Evolutionary conservation across 2,113 vertebrate species (phyloP), one percentile per base, ranked within the genome.

Genomic region (Strix uralensis): DNA sequence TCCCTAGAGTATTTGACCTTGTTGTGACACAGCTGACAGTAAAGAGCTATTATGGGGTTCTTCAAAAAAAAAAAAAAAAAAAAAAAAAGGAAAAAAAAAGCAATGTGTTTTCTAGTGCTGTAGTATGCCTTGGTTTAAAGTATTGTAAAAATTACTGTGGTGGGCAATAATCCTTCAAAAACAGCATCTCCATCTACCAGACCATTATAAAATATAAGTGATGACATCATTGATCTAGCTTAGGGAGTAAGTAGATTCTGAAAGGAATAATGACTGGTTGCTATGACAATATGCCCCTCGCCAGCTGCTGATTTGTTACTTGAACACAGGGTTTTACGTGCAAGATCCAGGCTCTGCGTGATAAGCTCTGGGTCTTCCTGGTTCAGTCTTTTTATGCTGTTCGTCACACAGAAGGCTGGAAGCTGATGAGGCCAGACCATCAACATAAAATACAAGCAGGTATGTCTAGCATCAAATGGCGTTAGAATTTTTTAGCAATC

Each of bases 251-350:
- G 98, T 98, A 98, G 98, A 98, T 98, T 99, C 98, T 66, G 98
- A 97, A 98, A 98, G 97, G 98, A 98, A 98, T 98, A 99, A 99
- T 98, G 98, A 98, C 98, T 98, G 98, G 99, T 99, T 99, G 98
- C 99, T 98, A 99, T 99, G 98, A 99, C 98, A 98, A 99, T 98
- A 95, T 98, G 98, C 98, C 98, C 99, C 98, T 98, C 98, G 98
- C 98, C 99, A 99, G 99, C 99, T 99, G 99, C 99, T 99, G 99
- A 99, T 99, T 99, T 99, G 99, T 99, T 99, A 88, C 98, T 98
- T 98, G 98, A 98, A 99, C 98, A 98, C 98, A 98, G 97, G 99
- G 99, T 98, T 98, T 99, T 98, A 98, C 98, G 98, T 98, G 98
- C 97, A 98, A 97, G 98, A 98, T 98, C 95, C 98, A 98, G 97